Evolutionary conservation across 2,113 vertebrate genomes (phyloP).

Genomic region (Anoplopoma fimbria): DNA sequence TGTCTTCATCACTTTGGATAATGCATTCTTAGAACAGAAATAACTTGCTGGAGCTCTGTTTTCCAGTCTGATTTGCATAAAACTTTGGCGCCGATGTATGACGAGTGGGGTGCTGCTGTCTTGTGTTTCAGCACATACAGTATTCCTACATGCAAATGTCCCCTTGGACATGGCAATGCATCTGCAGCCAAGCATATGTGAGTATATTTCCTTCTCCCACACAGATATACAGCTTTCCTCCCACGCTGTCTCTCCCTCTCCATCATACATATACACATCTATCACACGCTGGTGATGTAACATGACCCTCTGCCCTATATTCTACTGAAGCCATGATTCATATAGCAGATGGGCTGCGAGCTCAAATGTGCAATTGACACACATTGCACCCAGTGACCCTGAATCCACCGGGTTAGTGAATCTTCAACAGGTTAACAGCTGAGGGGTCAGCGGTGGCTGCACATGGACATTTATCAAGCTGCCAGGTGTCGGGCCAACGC

Average conservation of each 20-base stretch:
- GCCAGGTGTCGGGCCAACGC: neutral
- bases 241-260: slow-evolving; percentile 23
- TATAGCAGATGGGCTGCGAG: slow-evolving; percentile 39
- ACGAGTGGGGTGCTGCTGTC: neutral
- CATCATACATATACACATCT: slow-evolving; percentile 16
- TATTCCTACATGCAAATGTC: neutral
- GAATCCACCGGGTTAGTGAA: slow-evolving; percentile 13
- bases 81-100: neutral
- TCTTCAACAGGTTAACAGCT: slow-evolving; percentile 29
- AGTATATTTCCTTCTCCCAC: neutral
- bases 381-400: slow-evolving; percentile 22
- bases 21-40: slow-evolving; percentile 53
- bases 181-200: slow-evolving; percentile 3
- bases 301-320: slow-evolving; percentile 42
- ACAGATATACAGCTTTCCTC: slow-evolving; percentile 16
- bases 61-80: slow-evolving; percentile 56
- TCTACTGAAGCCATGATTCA: slow-evolving; percentile 42
- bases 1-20: slow-evolving; percentile 55
- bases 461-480: neutral
- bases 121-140: neutral
- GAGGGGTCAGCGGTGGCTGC: slow-evolving; percentile 6
- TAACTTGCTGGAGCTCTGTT: slow-evolving; percentile 46
- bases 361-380: slow-evolving; percentile 34
- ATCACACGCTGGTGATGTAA: slow-evolving; percentile 43
- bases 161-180: neutral